Conservation (phyloP, 2,113 vertebrate species). For the Pleuronectes platessa region DNA sequence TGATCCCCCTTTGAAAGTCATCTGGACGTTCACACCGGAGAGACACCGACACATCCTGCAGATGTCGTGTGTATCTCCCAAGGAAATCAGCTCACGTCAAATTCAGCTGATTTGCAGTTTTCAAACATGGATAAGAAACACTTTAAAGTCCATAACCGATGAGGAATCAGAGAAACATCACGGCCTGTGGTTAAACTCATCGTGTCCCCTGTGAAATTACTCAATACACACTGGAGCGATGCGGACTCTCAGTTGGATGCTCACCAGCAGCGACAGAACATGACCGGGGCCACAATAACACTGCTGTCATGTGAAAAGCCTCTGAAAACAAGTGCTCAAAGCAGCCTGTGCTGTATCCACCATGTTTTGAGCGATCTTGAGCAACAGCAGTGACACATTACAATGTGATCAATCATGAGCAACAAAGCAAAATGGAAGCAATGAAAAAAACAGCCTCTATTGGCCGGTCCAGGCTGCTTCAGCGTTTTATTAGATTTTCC, state of each 20-base stretch:
- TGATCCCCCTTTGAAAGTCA: conserved; percentile 11
- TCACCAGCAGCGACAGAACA: neutral
- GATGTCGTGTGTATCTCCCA: neutral
- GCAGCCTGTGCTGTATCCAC: neutral
- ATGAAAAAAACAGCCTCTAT: neutral
- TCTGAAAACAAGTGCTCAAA: conserved; percentile 8
- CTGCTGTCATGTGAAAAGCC: conserved; percentile 1
- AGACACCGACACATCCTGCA: neutral
- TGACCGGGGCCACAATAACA: neutral
- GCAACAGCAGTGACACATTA: conserved; percentile 30
- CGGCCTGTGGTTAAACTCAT: neutral
- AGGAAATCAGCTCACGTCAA: neutral
- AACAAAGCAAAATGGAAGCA: conserved; percentile 37
- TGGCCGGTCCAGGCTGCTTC: conserved; percentile 16
- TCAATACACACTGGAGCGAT: neutral
- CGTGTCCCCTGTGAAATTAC: neutral
- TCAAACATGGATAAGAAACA: conserved; percentile 17
- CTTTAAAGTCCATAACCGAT: conserved; percentile 1
- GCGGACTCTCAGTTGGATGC: neutral
- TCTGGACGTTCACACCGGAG: conserved; percentile 5
- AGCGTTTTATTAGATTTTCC: conserved; percentile 61
- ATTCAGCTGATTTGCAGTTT: neutral
- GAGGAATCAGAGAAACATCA: conserved; percentile 3
- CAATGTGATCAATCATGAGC: conserved; percentile 35
- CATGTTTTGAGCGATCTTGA: conserved; percentile 2